A percentile compares a stretch with the other conserved stretches of the same genome.
phyloP scores from a whole-genome alignment of 2,113 vertebrate genomes.

The Labrus mixtus region DNA sequence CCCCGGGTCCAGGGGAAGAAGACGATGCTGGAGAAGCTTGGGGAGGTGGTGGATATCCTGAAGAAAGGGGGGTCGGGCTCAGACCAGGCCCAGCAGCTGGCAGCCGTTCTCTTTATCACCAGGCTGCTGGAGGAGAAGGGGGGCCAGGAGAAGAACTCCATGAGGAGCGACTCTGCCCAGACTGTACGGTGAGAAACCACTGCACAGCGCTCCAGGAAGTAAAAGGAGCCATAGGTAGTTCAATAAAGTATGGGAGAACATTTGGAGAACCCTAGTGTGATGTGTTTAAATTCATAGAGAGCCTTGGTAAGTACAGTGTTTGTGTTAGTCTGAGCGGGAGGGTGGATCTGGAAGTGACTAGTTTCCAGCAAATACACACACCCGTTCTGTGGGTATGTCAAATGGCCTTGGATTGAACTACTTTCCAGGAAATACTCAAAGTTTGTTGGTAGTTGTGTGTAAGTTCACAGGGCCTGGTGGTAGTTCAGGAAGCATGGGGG shows the following conservation, averaged over 20 bases:
- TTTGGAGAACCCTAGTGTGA: no score
- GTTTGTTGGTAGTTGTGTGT: no score
- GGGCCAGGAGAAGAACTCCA: constrained; percentile 78
- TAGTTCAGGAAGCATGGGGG: no score
- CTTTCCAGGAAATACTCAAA: no score
- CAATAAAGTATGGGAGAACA: background rate
- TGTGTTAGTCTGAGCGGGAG: no score
- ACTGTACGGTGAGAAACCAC: constrained; percentile 75
- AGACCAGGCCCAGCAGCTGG: constrained; percentile 82
- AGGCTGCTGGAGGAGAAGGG: constrained; percentile 86
- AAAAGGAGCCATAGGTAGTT: background rate
- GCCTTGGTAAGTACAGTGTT: no score
- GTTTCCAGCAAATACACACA: no score
- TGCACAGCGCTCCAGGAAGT: background rate
- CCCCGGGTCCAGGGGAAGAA: constrained; percentile 80
- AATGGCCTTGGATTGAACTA: no score
- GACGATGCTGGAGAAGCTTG: constrained; percentile 81
- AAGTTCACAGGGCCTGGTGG: no score
- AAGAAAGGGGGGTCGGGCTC: constrained; percentile 81
- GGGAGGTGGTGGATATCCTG: constrained; percentile 84
- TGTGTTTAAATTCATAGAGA: no score
- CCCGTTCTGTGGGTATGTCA: no score
- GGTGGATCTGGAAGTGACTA: no score
- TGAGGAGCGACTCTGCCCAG: constrained; percentile 77
- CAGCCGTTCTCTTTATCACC: constrained; percentile 82